Conservation (phyloP, 2,113 vertebrate genomes). For the Chloebia gouldiae region DNA sequence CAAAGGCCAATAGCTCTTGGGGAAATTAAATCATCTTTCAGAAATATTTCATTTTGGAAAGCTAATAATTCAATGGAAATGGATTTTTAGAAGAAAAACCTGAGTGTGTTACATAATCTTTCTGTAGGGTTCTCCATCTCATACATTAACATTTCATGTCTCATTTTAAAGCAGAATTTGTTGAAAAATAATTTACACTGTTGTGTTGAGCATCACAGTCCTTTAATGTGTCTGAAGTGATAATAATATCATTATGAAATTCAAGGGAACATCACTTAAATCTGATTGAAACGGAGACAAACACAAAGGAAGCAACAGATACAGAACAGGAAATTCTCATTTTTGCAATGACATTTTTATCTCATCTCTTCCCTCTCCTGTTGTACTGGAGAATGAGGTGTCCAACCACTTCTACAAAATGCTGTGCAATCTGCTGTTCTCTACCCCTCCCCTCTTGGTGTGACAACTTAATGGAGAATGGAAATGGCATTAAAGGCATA, state of each 20-base stretch:
- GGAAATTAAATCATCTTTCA: constrained; percentile 75
- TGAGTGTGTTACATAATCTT: constrained; percentile 54
- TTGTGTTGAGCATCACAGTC: constrained; percentile 9
- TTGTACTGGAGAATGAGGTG: not conserved
- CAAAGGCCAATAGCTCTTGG: constrained; percentile 56
- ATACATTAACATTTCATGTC: constrained; percentile 10
- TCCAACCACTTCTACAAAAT: not conserved
- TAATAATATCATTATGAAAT: not conserved
- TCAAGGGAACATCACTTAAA: not conserved
- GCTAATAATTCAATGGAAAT: constrained; percentile 74
- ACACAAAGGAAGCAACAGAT: not conserved
- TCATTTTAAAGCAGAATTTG: constrained; percentile 45
- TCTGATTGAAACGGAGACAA: not conserved
- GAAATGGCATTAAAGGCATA: not conserved
- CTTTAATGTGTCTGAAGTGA: not conserved
- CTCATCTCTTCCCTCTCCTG: not conserved
- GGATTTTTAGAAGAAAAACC: constrained; percentile 58
- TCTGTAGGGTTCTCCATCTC: constrained; percentile 23
- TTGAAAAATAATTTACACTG: constrained; percentile 22
- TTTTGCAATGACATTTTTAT: constrained; percentile 11
- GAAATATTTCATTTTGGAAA: constrained; percentile 68
- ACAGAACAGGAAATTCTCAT: not conserved
- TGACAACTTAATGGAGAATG: not conserved
- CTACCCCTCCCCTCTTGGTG: not conserved
- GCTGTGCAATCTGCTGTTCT: not conserved